Conservation (phyloP, 2,113 vertebrate species). For the Antennarius striatus region DNA sequence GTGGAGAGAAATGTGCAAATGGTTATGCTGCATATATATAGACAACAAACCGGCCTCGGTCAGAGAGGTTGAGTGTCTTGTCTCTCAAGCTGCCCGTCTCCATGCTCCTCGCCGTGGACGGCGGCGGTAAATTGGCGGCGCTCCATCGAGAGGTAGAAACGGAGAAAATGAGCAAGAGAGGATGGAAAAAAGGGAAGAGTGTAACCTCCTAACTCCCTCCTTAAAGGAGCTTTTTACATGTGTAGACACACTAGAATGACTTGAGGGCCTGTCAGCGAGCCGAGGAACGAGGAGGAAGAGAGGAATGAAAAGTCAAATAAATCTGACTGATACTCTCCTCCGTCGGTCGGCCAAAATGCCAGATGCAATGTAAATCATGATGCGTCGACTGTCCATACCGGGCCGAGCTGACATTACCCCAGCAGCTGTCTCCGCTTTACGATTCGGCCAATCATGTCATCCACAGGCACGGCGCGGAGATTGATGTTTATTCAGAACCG, state of each 20-base stretch:
- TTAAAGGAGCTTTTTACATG: slow-evolving; percentile 72
- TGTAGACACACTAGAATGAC: slow-evolving; percentile 78
- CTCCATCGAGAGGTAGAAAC: slow-evolving; percentile 55
- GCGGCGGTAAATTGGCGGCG: slow-evolving; percentile 72
- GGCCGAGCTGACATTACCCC: slow-evolving; percentile 73
- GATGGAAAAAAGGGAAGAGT: neutral
- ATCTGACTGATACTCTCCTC: slow-evolving; percentile 80
- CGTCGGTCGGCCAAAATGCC: slow-evolving; percentile 76
- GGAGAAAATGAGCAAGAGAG: slow-evolving; percentile 6
- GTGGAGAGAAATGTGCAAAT: slow-evolving; percentile 16
- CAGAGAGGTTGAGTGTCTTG: slow-evolving; percentile 28
- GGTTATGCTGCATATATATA: slow-evolving; percentile 21
- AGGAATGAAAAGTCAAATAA: slow-evolving; percentile 79
- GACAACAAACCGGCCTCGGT: slow-evolving; percentile 50
- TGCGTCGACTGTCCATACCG: slow-evolving; percentile 69
- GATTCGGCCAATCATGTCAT: slow-evolving; percentile 76
- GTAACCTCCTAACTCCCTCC: slow-evolving; percentile 60
- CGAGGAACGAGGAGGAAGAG: slow-evolving; percentile 59
- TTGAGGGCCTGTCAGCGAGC: slow-evolving; percentile 78
- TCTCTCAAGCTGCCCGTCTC: slow-evolving; percentile 29
- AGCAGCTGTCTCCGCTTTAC: slow-evolving; percentile 75
- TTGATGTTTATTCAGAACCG: slow-evolving; percentile 82
- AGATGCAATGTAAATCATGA: slow-evolving; percentile 80
- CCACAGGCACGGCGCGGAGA: slow-evolving; percentile 61
- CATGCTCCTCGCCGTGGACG: slow-evolving; percentile 36